These are phyloP conservation scores for Pegea sp. DNA, from an alignment of 23 tunicate species.

Conservation along the genomic window DNA sequence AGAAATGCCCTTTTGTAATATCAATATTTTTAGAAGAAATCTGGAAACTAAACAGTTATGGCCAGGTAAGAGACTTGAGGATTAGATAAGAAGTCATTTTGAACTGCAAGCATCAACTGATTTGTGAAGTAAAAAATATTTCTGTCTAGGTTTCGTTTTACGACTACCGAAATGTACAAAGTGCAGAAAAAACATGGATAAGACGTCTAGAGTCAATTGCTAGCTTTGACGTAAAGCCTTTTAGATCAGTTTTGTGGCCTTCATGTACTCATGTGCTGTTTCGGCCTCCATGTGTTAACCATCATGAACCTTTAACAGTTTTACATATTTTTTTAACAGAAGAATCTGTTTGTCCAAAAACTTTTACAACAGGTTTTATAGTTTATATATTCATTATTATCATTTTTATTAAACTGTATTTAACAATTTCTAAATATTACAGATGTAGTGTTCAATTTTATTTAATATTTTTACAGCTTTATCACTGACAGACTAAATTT, in stretches of 20 bases:
- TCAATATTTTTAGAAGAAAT: constrained; percentile 19
- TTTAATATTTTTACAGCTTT: no score
- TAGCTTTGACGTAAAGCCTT: no score
- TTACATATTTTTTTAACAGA: no score
- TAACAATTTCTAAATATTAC: no score
- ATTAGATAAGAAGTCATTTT: no score
- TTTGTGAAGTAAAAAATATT: no score
- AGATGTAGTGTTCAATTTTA: no score
- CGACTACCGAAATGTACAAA: neutral
- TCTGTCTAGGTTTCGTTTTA: constrained; percentile 9
- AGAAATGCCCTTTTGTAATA: constrained; percentile 8
- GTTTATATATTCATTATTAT: no score
- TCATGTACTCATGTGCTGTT: constrained; percentile 32
- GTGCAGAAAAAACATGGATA: neutral
- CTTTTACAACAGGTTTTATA: no score
- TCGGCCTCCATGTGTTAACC: constrained; percentile 65
- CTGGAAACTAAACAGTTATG: constrained; percentile 57
- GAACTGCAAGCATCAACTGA: neutral
- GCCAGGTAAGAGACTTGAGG: constrained; percentile 47
- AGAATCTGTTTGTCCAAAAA: no score
- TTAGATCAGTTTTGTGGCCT: constrained; percentile 66
- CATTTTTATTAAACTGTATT: no score
- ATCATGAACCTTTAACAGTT: constrained; percentile 7
- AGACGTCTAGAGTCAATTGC: constrained; percentile 29
- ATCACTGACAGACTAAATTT: no score